Conservation (phyloP, 2,888 invertebrate genomes). For the Andrena haemorrhoa region DNA sequence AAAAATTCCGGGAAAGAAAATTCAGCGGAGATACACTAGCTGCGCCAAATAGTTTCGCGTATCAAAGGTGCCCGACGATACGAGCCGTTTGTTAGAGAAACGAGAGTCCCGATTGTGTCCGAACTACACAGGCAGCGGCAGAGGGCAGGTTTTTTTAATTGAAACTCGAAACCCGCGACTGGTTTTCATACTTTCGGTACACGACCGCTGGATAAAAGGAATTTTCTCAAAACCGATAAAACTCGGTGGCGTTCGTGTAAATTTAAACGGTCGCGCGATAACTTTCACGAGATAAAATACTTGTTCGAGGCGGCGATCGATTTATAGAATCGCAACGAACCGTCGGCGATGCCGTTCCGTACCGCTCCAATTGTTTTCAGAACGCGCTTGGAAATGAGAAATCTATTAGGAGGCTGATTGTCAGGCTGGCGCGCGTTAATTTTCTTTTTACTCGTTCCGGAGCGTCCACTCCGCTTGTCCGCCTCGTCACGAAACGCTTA, state of each 20-base stretch:
- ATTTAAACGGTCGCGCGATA: constrained; percentile 54
- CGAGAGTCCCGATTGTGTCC: no score
- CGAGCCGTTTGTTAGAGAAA: no score
- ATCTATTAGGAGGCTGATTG: constrained; percentile 59
- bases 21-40: no score
- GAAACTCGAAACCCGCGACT: neutral
- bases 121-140: no score
- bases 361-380: constrained; percentile 19
- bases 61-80: no score
- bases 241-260: constrained; percentile 46
- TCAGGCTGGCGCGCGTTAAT: constrained; percentile 60
- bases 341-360: constrained; percentile 17
- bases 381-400: constrained; percentile 29
- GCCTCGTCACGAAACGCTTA: constrained; percentile 69
- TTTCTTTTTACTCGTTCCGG: constrained; percentile 49
- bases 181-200: neutral
- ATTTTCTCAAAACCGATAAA: constrained; percentile 56
- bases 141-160: neutral
- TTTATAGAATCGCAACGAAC: constrained; percentile 51
- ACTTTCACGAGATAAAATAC: constrained; percentile 66
- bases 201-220: neutral
- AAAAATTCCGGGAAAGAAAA: no score
- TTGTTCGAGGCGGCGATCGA: constrained; percentile 30
- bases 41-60: no score
- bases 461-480: constrained; percentile 26